These are phyloP conservation scores for Octodon degus DNA, from an alignment of 2,113 vertebrate species.

Conservation along the genomic window DNA sequence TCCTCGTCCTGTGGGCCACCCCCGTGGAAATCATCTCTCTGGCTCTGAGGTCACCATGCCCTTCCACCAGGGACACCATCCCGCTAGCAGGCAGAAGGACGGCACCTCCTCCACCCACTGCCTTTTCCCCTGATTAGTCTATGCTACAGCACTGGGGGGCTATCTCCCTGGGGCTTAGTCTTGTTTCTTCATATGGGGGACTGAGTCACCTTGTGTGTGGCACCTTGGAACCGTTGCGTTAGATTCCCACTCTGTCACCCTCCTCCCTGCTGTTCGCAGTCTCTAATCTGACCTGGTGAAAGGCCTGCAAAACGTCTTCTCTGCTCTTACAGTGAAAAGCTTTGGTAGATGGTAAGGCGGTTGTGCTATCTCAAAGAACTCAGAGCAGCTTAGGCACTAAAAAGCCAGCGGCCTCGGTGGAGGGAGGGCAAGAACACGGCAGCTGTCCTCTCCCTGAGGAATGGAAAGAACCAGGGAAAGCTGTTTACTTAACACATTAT, in stretches of 20 bases:
- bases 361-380: not conserved
- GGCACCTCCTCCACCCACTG: not conserved
- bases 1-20: not conserved
- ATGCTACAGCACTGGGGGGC: not conserved
- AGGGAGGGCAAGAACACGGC: rapidly evolving
- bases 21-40: not conserved
- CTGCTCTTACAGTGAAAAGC: not conserved
- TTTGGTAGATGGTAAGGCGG: not conserved
- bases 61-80: not conserved
- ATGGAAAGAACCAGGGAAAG: not conserved
- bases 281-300: conserved; percentile 32
- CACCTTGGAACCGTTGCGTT: too few species aligned
- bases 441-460: not conserved
- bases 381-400: not conserved
- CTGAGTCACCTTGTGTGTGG: not conserved
- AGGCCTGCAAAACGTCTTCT: not conserved
- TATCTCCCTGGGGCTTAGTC: not conserved
- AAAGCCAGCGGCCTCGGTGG: not conserved
- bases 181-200: not conserved
- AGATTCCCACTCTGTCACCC: not conserved
- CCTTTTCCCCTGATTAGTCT: not conserved
- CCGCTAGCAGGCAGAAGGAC: not conserved
- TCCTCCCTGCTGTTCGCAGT: not conserved
- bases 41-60: not conserved
- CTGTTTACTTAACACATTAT: not conserved